Evolutionary conservation across 2,888 invertebrate genomes (phyloP).

Genomic region (Drosophila anceps): DNA sequence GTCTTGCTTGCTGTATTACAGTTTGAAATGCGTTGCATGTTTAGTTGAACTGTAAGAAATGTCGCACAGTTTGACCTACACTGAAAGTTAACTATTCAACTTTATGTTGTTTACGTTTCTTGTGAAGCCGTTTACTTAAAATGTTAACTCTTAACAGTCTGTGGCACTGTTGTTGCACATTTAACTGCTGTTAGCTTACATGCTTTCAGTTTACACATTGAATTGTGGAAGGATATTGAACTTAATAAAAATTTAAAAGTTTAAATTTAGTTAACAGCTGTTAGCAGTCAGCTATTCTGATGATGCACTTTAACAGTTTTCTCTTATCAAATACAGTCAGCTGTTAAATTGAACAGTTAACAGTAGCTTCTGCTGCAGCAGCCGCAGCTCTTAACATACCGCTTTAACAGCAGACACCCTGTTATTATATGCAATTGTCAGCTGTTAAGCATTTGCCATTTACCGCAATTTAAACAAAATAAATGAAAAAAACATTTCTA

Average conservation of each 20-base stretch:
- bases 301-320: not conserved
- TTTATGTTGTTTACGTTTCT: too few species aligned
- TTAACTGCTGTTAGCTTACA: not conserved
- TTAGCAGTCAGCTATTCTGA: not conserved
- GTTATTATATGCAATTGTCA: conserved; percentile 1
- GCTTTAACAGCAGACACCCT: not conserved
- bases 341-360: conserved; percentile 2
- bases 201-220: not conserved
- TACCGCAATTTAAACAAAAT: conserved; percentile 9
- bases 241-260: too few species aligned
- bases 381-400: not conserved
- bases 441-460: conserved; percentile 17
- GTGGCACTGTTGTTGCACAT: too few species aligned
- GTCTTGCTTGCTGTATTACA: too few species aligned
- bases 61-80: too few species aligned
- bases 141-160: too few species aligned
- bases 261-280: too few species aligned
- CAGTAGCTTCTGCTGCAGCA: not conserved
- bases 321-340: not conserved
- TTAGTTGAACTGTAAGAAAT: too few species aligned
- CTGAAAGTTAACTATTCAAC: too few species aligned
- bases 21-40: too few species aligned
- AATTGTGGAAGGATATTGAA: too few species aligned
- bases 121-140: too few species aligned
- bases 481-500: conserved; percentile 15